These are phyloP conservation scores for Indicator indicator DNA, from an alignment of 2,113 vertebrate genomes.

Conservation along the genomic window DNA sequence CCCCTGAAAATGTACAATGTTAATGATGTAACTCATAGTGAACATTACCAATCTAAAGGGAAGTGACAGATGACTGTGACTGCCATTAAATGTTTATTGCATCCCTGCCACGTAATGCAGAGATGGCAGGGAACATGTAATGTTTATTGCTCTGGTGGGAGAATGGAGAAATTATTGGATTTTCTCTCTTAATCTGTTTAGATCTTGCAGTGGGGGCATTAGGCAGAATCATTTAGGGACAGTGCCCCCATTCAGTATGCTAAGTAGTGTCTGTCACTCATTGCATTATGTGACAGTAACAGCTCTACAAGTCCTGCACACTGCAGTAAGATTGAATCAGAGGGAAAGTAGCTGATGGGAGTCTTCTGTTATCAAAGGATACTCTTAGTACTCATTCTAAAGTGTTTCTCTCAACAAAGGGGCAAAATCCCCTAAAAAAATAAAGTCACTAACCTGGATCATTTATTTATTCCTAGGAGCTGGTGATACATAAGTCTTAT, in stretches of 20 bases:
- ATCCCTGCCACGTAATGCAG: conserved; percentile 82
- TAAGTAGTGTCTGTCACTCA: conserved; percentile 75
- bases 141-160: conserved; percentile 76
- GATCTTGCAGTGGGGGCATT: conserved; percentile 79
- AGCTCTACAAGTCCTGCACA: conserved; percentile 2
- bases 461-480: background rate
- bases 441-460: background rate
- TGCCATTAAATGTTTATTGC: conserved; percentile 82
- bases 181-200: conserved; percentile 86
- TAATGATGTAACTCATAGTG: conserved; percentile 74
- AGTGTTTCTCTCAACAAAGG: conserved; percentile 5
- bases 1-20: background rate
- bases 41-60: conserved; percentile 70
- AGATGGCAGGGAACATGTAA: conserved; percentile 79
- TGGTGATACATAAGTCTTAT: background rate
- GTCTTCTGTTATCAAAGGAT: background rate
- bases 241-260: conserved; percentile 66
- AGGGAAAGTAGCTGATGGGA: conserved; percentile 33
- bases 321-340: conserved; percentile 40
- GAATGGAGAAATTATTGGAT: conserved; percentile 82
- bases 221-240: conserved; percentile 79
- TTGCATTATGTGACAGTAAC: conserved; percentile 56
- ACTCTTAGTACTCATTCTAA: background rate
- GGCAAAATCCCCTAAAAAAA: background rate
- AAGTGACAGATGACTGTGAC: conserved; percentile 80